Evolutionary conservation across 2,888 invertebrate genomes (phyloP), one percentile per base, ranked within the genome.

Genomic region (Cryptus viduatorius): DNA sequence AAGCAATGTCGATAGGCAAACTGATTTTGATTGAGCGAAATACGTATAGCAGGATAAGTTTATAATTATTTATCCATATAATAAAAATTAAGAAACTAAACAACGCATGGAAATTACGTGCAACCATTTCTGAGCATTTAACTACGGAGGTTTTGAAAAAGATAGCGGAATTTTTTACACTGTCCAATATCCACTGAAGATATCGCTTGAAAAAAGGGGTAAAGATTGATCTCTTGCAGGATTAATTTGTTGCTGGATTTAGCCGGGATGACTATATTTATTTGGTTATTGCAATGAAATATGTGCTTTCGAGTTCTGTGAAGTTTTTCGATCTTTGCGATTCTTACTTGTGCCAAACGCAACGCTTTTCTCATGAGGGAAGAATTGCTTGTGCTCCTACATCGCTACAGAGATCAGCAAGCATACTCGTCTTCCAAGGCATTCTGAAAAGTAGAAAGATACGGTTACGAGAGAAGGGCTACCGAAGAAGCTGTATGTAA

Each of bases 401-500:
- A 59, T 7, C 4, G 31, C n/a, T 14, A 29, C n/a, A 14, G 29
- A 29, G 0, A 29, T n/a, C 31, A 56, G 24, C 1, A 12, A 53
- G 42, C 19, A 42, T 56, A n/a, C 31, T 46, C 48, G 65, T n/a
- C 46, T 29, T 44, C 31, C 56, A 46, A 16, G 19, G 42, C 42
- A 46, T 44, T 61, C 24, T 19, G 78, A 42, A 42, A 31, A 29
- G 37, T 29, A 48, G 44, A 48, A 42, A 59, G 56, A 79, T 48
- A 71, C 48, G 24, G 53, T 37, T 24, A 24, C 10, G 29, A 68
- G 68, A 50, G 48, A 19, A 37, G 16, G 37, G 48, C 53, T 48
- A n/a, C 8, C 75, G 75, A 59, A 48, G 76, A 71, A 78, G 68
- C 78, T 53, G 19, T 31, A 53, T 69, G 68, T 85, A 82, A 82